Percentiles rank a stretch among this genome's conserved stretches.
Conservation (phyloP, 2,113 vertebrate species). For the Gavialis gangeticus region DNA sequence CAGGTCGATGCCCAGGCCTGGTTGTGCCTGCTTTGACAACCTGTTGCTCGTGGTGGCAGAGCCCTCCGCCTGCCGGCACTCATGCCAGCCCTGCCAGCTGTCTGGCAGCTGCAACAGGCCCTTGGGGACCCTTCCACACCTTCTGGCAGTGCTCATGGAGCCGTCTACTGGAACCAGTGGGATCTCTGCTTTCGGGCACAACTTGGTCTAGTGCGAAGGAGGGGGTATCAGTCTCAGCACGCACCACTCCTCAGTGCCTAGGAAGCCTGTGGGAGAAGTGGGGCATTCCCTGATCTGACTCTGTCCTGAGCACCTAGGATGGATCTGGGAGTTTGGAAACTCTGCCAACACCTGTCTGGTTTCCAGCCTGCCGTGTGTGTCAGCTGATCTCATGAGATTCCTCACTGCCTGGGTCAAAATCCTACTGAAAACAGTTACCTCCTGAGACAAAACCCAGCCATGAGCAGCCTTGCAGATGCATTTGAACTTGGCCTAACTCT, state of each 20-base stretch:
- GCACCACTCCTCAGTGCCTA: too few species aligned
- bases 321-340: background rate
- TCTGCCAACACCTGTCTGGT: background rate
- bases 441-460: background rate
- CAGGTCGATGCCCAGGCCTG: too few species aligned
- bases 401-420: background rate
- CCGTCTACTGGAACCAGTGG: background rate
- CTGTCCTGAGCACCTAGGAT: background rate
- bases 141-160: background rate
- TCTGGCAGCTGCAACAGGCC: too few species aligned
- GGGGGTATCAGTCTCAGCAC: too few species aligned
- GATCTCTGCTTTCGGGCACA: background rate
- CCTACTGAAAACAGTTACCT: background rate
- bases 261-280: background rate
- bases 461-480: background rate
- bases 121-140: too few species aligned
- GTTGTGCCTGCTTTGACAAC: too few species aligned
- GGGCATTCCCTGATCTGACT: background rate
- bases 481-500: background rate
- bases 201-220: background rate
- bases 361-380: background rate
- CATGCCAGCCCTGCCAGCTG: too few species aligned
- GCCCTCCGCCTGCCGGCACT: too few species aligned
- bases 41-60: too few species aligned
- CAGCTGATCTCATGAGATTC: background rate